Base-by-base conservation (phyloP, 2,113 vertebrate species). In the Xiphophorus couchianus region DNA sequence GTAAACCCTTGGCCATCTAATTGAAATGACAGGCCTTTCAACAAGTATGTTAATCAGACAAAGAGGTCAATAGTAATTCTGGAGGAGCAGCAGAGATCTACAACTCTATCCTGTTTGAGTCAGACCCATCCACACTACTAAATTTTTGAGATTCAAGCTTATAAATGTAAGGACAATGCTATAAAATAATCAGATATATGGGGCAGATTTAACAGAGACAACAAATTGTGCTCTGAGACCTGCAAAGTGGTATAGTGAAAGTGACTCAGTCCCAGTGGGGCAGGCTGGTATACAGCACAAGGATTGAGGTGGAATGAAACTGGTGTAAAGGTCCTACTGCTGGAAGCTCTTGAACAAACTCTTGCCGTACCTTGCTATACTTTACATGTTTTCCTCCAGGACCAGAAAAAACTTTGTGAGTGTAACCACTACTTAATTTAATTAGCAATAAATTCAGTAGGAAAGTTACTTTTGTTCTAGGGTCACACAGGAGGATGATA, bases 221-320 rank as follows among this genome's bases (percentile, higher is more conserved):
- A 82, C 90, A 89, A 86, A 91, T 85, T 87, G 83, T 69, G 65
- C 73, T 85, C 74, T 64, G 29, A 80, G 78, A 86, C 90, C 81
- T 81, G 42, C 14, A 94, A 93, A 94, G 74, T 78, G 77, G 65
- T 82, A 73, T 82, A 78, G 74, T 66, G 77, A 78, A 87, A 88
- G 86, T 86, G 87, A 82, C 70, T 81, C 83, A 89, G 85, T 86
- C 82, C 80, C 84, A 86, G 78, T 71, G 66, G 88, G 89, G 67
- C 72, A 69, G 73, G 80, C 76, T 91, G 90, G 90, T 89, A 83
- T 87, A 92, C 89, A 85, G 73, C 68, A 80, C 64, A 77, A 82
- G 77, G 58, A 66, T 54, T 67, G 65, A 80, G 69, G 89, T 39
- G 15, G 86, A 81, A 73, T 86, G 88, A 91, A 88, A 86, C 76